Percentiles rank a stretch among this genome's conserved stretches.
Evolutionary conservation across 2,888 invertebrate genomes (phyloP).

Genomic region (Limnephilus lunatus): DNA sequence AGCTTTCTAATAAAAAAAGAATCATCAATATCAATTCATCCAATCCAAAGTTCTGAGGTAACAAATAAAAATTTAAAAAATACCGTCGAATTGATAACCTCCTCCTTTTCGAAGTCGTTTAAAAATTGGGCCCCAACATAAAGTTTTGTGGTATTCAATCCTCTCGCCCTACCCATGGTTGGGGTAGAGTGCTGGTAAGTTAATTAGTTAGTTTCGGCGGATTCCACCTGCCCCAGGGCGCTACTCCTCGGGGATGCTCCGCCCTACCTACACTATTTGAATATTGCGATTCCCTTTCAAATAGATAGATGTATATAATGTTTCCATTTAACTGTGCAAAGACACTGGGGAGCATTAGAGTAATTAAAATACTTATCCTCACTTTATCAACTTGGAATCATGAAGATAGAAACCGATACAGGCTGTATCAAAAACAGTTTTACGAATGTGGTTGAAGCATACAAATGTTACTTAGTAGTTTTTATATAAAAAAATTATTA

Average conservation of each 20-base stretch:
- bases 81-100: too few species aligned
- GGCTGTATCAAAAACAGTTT: not conserved
- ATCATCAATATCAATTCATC: too few species aligned
- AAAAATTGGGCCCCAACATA: not conserved
- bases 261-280: not conserved
- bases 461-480: not conserved
- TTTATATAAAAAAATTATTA: not conserved
- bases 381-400: not conserved
- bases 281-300: not conserved
- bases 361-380: not conserved
- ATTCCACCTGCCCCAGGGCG: not conserved
- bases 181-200: not conserved
- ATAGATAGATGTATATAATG: not conserved
- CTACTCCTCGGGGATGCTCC: not conserved
- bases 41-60: too few species aligned
- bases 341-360: not conserved
- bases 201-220: not conserved
- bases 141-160: not conserved
- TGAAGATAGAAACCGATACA: not conserved
- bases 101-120: too few species aligned
- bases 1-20: too few species aligned
- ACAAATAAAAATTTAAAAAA: too few species aligned
- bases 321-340: not conserved
- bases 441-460: not conserved
- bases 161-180: not conserved